phyloP scores from a whole-genome alignment of 2,888 invertebrate species.

The Serrognathus titanus region DNA sequence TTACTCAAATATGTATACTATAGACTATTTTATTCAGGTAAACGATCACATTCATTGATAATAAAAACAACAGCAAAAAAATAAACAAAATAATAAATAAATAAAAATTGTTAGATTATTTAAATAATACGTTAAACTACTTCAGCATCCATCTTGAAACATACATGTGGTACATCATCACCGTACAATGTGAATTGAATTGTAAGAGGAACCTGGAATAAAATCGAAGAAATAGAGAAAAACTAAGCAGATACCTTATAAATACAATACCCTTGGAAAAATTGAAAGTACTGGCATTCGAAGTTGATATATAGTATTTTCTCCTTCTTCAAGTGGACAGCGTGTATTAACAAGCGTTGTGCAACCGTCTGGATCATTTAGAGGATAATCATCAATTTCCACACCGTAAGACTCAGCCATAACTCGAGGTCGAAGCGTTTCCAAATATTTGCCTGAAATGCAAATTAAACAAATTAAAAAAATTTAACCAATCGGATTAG shows the following conservation, averaged over 20 bases:
- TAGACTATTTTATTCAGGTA: too few species aligned
- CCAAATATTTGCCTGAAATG: constrained; percentile 16
- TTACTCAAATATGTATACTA: too few species aligned
- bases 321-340: constrained; percentile 29
- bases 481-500: background rate
- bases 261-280: constrained; percentile 15
- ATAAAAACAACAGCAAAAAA: too few species aligned
- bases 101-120: too few species aligned
- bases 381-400: constrained; percentile 13
- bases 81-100: too few species aligned
- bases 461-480: background rate
- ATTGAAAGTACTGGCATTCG: constrained; percentile 14
- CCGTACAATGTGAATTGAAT: constrained; percentile 9
- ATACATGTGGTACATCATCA: constrained; percentile 6
- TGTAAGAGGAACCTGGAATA: constrained; percentile 7
- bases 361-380: constrained; percentile 22
- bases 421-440: constrained; percentile 14
- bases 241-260: background rate
- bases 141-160: constrained; percentile 10
- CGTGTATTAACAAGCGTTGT: constrained; percentile 18
- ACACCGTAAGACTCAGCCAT: constrained; percentile 17
- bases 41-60: too few species aligned
- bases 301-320: constrained; percentile 20
- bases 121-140: background rate
- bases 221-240: background rate